Conservation (phyloP, 2,797 vertebrate species). For the Scyliorhinus canicula region DNA sequence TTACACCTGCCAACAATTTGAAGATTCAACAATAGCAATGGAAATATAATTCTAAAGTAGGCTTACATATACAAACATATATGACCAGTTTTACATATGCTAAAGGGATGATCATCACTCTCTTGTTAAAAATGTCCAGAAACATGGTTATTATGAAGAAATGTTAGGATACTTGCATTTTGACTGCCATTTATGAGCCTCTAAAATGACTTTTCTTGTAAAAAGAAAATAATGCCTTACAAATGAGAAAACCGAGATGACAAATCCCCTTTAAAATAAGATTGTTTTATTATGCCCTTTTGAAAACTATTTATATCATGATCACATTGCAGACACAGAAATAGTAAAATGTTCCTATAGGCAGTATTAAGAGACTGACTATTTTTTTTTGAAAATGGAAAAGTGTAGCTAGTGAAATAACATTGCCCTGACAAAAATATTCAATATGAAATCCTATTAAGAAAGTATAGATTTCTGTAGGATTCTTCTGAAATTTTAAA, state of each 20-base stretch:
- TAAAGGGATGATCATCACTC: neutral
- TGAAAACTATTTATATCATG: neutral
- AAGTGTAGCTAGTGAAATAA: conserved; percentile 19
- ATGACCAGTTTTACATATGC: neutral
- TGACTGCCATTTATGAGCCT: neutral
- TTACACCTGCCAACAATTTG: neutral
- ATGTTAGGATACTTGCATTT: neutral
- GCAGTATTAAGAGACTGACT: conserved; percentile 3
- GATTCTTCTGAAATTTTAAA: neutral
- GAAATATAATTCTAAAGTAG: neutral
- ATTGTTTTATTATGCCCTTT: neutral
- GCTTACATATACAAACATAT: neutral
- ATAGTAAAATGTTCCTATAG: conserved; percentile 3
- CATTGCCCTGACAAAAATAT: conserved; percentile 26
- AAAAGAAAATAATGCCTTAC: neutral
- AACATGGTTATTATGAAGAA: neutral
- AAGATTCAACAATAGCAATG: neutral
- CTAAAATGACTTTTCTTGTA: neutral
- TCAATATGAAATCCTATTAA: conserved; percentile 3
- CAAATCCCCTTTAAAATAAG: neutral
- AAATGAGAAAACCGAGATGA: neutral
- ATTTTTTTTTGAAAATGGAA: conserved; percentile 15
- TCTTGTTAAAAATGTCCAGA: neutral
- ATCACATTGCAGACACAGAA: neutral
- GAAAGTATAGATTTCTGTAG: neutral